These are phyloP conservation scores for Gallinago media DNA, from an alignment of 2,113 vertebrate genomes.

Conservation along the genomic window DNA sequence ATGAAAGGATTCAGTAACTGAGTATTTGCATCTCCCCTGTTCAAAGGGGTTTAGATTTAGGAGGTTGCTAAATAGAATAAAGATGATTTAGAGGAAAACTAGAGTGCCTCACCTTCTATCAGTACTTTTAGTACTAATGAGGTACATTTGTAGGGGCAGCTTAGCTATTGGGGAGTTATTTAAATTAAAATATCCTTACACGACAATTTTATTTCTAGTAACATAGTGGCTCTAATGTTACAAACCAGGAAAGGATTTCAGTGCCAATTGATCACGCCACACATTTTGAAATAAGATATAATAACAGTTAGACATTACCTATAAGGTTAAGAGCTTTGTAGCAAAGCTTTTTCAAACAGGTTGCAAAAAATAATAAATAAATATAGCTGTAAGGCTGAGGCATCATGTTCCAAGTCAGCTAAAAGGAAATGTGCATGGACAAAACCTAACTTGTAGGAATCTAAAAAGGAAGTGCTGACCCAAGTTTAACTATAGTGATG, in stretches of 20 bases:
- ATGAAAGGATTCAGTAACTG: not conserved
- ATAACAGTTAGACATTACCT: not conserved
- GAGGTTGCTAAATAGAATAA: not conserved
- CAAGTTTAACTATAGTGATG: slow-evolving; percentile 50
- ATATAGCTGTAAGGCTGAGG: not conserved
- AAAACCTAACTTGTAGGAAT: not conserved
- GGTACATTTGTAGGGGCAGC: not conserved
- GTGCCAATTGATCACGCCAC: not conserved
- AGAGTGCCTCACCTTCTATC: not conserved
- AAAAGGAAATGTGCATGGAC: not conserved
- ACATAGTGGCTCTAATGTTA: not conserved
- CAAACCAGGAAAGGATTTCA: not conserved
- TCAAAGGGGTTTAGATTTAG: not conserved
- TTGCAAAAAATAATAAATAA: not conserved
- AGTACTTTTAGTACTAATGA: not conserved
- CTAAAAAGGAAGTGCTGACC: slow-evolving; percentile 55
- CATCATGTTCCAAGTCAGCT: slow-evolving; percentile 40
- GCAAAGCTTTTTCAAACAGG: not conserved
- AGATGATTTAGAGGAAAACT: not conserved
- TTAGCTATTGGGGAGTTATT: not conserved
- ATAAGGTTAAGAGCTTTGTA: not conserved
- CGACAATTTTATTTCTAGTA: not conserved
- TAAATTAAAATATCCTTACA: not conserved
- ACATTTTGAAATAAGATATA: not conserved
- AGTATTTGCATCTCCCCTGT: not conserved